Evolutionary conservation across 37 sponge, comb jelly and placozoan genomes (phyloP).

Genomic region (Cliona cf. orientalis): DNA sequence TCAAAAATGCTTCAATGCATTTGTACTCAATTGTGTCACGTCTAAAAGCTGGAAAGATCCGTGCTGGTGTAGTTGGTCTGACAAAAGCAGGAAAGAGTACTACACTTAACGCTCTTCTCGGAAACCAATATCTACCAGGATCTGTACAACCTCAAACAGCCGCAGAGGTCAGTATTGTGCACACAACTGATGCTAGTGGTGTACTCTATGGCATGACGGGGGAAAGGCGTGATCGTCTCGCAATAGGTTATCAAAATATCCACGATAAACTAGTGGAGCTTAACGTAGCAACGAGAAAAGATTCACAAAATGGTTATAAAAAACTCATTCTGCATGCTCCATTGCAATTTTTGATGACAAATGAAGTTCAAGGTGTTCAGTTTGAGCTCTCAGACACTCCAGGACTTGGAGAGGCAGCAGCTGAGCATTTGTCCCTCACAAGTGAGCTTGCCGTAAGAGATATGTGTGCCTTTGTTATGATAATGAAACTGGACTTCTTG

Average conservation of each 20-base stretch:
- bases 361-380: not conserved
- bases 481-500: not conserved
- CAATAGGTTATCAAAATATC: not conserved
- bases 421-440: not conserved
- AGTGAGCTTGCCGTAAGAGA: not conserved
- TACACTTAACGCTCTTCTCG: not conserved
- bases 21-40: too few relatives aligned
- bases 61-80: not conserved
- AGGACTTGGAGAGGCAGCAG: not conserved
- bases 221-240: not conserved
- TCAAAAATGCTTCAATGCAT: too few relatives aligned
- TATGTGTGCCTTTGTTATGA: not conserved
- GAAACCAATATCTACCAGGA: not conserved
- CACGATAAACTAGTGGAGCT: not conserved
- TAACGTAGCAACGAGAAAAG: not conserved
- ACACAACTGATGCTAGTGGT: not conserved
- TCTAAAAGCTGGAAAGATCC: not conserved
- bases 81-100: conserved; percentile 14
- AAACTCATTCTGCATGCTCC: not conserved
- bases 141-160: conserved; percentile 7
- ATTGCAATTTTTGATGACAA: not conserved
- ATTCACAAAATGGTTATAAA: not conserved
- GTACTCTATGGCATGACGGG: not conserved
- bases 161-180: not conserved
- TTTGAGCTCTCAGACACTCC: not conserved